phyloP scores from a whole-genome alignment of 2,113 vertebrate genomes.

The Cephalopholis sonnerati region DNA sequence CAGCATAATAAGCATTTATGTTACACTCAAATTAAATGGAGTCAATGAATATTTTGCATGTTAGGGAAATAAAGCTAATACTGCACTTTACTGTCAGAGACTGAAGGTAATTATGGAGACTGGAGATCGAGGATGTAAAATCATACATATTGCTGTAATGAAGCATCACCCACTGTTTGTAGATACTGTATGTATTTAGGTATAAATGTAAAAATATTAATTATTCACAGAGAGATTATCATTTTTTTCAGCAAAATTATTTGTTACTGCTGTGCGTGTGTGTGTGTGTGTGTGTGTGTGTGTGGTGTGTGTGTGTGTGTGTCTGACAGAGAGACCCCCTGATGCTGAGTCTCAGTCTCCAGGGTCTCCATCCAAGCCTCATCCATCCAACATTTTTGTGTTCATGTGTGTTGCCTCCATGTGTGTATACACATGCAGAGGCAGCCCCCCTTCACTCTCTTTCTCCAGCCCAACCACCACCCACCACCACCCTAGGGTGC shows the following conservation, averaged over 20 bases:
- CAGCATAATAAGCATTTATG: constrained; percentile 49
- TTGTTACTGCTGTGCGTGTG: not conserved
- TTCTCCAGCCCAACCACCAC: constrained; percentile 8
- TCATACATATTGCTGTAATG: not conserved
- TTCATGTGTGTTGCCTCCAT: not conserved
- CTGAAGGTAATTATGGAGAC: not conserved
- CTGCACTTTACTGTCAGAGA: constrained; percentile 10
- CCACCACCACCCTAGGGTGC: constrained; percentile 48
- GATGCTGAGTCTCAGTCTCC: constrained; percentile 55
- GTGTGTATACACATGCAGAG: not conserved
- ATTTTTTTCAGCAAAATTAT: not conserved
- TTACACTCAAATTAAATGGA: constrained; percentile 57
- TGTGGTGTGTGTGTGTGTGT: constrained; percentile 14
- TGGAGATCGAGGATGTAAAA: constrained; percentile 19
- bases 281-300: constrained; percentile 4
- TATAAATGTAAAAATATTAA: not conserved
- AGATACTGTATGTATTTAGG: not conserved
- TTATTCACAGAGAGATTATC: too few species aligned
- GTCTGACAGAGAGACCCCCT: constrained; percentile 7
- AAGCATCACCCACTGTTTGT: not conserved
- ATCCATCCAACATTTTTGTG: constrained; percentile 1
- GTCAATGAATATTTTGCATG: constrained; percentile 50
- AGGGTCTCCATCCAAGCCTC: constrained; percentile 9
- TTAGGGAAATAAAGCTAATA: constrained; percentile 37
- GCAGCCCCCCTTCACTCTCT: not conserved